Evolutionary conservation across 2,113 vertebrate species (phyloP), one percentile per base, ranked within the genome.

Genomic region (Hydropotes inermis): DNA sequence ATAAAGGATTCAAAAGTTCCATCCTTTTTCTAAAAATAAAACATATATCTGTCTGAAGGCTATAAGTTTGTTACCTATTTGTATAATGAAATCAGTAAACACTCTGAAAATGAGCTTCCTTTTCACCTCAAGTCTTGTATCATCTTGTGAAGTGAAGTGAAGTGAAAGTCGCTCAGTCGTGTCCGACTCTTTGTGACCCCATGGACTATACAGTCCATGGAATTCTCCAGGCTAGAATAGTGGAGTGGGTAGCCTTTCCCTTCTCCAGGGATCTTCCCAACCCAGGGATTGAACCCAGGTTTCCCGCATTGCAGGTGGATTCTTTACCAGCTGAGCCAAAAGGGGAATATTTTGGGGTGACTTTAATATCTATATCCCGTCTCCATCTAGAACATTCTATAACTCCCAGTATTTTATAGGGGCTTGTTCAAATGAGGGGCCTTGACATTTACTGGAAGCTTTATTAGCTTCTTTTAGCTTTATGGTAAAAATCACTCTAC

Each of bases 11-110:
- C 78, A 58, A 87, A 96, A 89, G 9, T 61, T 83, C 64, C 19
- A 33, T 57, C 85, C 23, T 97, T 36, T 54, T 95, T 94, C n/a
- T 82, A 81, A 91, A 90, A 50, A 83, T 79, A 89, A 95, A 87
- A 39, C 16, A 84, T 21, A 94, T 39, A 96, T 91, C 21, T 52
- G 43, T 45, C 84, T 67, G 39, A 55, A 96, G 78, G 79, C 57
- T 95, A 67, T 55, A 33, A 3, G 70, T 95, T 98, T 98, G 58
- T 89, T 60, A 87, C 55, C 39, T 95, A 39, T 50, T 78, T 79
- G 13, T 94, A 88, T 97, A 95, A 97, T 91, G 60, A 87, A 81
- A 39, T 94, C 57, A 43, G 16, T 70, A 86, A 87, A 88, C 36
- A 78, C 16, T 87, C 36, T 60, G 74, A 70, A 94, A 79, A 89